These are phyloP conservation scores for Trichechus manatus DNA, from an alignment of 2,113 vertebrate genomes.

Conservation along the genomic window DNA sequence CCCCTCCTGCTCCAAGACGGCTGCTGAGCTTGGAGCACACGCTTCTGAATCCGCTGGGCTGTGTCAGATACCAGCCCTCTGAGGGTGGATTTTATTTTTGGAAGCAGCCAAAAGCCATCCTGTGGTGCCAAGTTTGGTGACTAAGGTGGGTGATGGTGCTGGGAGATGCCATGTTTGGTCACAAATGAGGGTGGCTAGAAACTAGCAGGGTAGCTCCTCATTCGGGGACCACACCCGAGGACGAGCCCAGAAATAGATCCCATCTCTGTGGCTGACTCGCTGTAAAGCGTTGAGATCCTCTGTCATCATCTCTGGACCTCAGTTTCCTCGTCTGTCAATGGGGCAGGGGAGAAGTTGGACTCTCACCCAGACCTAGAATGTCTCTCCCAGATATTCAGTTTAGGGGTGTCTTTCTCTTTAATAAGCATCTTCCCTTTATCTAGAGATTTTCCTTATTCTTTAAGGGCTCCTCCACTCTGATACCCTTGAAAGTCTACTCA, in stretches of 20 bases:
- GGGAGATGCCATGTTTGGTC: constrained; percentile 72
- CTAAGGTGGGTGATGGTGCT: constrained; percentile 59
- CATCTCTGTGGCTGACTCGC: constrained; percentile 1
- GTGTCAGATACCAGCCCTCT: not conserved
- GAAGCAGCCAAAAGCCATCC: constrained; percentile 68
- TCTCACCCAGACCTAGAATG: not conserved
- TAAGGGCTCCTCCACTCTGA: not conserved
- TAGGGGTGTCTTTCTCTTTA: not conserved
- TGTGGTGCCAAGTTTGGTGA: constrained; percentile 70
- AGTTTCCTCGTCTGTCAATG: constrained; percentile 17
- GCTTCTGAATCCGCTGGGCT: not conserved
- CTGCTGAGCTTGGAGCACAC: not conserved
- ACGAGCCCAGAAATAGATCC: constrained; percentile 39
- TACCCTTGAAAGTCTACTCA: not conserved
- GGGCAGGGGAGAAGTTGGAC: not conserved
- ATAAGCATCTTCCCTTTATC: not conserved
- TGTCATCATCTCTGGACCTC: not conserved
- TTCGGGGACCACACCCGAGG: constrained; percentile 29
- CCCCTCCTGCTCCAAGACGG: not conserved
- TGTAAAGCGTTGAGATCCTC: not conserved
- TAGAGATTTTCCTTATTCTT: not conserved
- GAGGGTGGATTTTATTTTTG: constrained; percentile 74
- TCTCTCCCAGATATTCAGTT: not conserved
- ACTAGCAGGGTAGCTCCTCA: not conserved
- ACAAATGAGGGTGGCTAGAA: constrained; percentile 55